Conservation (phyloP, 2,113 vertebrate species). For the Oryzias curvinotus region DNA sequence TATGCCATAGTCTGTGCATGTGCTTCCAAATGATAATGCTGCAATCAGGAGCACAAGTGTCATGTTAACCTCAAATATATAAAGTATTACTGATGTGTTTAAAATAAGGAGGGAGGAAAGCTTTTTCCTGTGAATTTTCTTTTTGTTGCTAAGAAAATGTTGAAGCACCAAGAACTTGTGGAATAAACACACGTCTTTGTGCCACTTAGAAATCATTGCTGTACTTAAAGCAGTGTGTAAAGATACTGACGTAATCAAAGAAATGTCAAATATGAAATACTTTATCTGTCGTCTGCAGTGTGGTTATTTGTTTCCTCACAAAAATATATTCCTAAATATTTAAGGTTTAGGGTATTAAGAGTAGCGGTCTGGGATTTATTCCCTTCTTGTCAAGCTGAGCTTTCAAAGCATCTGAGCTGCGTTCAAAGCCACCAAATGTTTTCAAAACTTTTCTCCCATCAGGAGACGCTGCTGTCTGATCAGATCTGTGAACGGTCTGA, state of each 20-base stretch:
- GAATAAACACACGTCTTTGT: constrained; percentile 56
- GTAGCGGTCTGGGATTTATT: too few relatives aligned
- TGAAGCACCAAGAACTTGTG: constrained; percentile 26
- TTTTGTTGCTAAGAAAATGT: constrained; percentile 40
- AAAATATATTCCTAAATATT: constrained; percentile 6
- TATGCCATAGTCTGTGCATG: constrained; percentile 75
- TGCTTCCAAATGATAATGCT: constrained; percentile 72
- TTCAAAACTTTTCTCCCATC: too few relatives aligned
- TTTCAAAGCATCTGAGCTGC: too few relatives aligned
- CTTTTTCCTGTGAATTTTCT: constrained; percentile 43
- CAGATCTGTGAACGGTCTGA: too few relatives aligned
- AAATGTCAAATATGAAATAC: constrained; percentile 76
- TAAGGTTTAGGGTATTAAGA: too few relatives aligned
- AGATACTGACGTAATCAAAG: constrained; percentile 83
- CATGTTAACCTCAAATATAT: constrained; percentile 63
- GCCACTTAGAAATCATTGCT: constrained; percentile 76
- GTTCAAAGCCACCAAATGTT: too few relatives aligned
- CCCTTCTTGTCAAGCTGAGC: too few relatives aligned
- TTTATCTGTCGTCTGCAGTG: constrained; percentile 81
- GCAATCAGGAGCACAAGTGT: constrained; percentile 76
- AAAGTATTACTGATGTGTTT: constrained; percentile 63
- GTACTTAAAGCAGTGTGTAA: constrained; percentile 83
- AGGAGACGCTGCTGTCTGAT: too few relatives aligned
- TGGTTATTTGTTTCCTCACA: constrained; percentile 69
- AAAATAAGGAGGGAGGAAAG: constrained; percentile 25